Evolutionary conservation across 64 coral and sea anemone genomes (phyloP), one percentile per base, ranked within the genome.

Genomic region (Acropora tenuis): DNA sequence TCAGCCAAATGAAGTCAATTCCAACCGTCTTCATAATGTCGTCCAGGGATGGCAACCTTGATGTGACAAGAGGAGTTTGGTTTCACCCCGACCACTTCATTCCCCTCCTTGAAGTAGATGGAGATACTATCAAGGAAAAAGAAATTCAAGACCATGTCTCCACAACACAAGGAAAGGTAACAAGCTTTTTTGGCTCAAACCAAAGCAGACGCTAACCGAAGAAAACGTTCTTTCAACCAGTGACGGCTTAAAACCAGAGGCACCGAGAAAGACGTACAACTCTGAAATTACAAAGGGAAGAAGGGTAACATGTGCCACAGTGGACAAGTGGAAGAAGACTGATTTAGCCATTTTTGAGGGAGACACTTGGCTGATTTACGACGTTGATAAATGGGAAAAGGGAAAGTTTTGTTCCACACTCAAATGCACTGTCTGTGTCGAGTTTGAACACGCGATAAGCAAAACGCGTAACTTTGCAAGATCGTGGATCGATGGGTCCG

Each of bases 301-400:
- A 78, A 89, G 63, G 69, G 13, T 78, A 43, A 88, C 76, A 42
- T 94, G 66, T 55, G 16, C 52, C 74, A 93, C 77, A 81, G 92
- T 93, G 42, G 77, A 93, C 69, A 93, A 79, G 43, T 93, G 92
- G 84, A 93, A 82, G 76, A 60, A 80, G 84, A 93, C 80, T 72
- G 65, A 88, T 73, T 55, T 93, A 66, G 91, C 75, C 77, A 67
- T 67, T 11, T 92, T 79, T 87, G 91, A 93, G 57, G 84, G 84
- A 67, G 44, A 82, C 20, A 80, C 66, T 18, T 93, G 91, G 91
- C 78, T 93, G 42, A 57, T 68, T 80, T 93, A 93, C 47, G 61
- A 93, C 13, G 41, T 55, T 69, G 76, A 81, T 74, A 82, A 78
- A 47, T 80, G 16, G 2, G 50, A 68, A 69, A 73, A 8, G 60